These are phyloP conservation scores for Phorcus lineatus DNA, from an alignment of 2,888 invertebrate genomes.

Conservation along the genomic window DNA sequence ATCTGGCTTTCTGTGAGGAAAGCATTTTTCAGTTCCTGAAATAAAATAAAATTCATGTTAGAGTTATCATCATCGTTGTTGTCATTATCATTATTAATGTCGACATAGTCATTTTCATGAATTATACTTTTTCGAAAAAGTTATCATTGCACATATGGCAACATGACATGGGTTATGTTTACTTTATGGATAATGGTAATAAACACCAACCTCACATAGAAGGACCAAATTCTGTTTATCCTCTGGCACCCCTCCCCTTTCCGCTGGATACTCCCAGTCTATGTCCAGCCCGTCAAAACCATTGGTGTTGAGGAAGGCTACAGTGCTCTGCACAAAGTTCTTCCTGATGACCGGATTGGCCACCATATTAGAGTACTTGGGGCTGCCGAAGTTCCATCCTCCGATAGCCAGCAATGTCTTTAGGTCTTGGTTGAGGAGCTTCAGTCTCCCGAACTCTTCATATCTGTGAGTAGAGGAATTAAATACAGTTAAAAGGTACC, in stretches of 20 bases:
- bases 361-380: constrained; percentile 13
- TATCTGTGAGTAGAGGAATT: neutral
- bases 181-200: no score
- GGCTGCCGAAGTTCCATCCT: constrained; percentile 28
- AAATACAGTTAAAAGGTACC: no score
- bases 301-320: neutral
- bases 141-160: neutral
- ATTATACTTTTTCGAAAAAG: no score
- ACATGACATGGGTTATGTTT: neutral
- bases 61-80: no score
- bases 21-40: constrained; percentile 8
- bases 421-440: neutral
- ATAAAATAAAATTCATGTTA: neutral
- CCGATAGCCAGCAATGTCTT: constrained; percentile 12
- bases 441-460: neutral
- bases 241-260: neutral
- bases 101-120: no score
- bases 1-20: neutral
- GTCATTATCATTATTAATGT: no score
- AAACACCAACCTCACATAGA: no score
- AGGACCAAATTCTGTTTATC: constrained; percentile 17
- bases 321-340: neutral
- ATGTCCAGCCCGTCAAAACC: constrained; percentile 21
- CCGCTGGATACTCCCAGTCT: constrained; percentile 25
- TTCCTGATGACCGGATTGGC: neutral